These are phyloP conservation scores for Sylvicola cinctus DNA, from an alignment of 2,888 invertebrate genomes.

Conservation along the genomic window DNA sequence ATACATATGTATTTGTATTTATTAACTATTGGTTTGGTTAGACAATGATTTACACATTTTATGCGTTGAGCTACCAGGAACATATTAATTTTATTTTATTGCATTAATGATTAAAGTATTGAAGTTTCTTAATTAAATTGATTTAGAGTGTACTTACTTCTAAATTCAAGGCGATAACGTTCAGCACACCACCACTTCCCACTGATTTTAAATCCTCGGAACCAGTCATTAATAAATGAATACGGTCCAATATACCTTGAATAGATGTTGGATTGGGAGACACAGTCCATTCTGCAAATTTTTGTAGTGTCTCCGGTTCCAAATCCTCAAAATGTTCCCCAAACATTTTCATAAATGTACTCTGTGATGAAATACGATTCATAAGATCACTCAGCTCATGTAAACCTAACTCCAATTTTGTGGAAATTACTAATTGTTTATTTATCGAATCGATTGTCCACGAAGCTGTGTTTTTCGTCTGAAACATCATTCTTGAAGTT, in stretches of 20 bases:
- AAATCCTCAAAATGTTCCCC: constrained; percentile 29
- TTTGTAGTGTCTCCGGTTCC: constrained; percentile 42
- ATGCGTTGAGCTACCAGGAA: no score
- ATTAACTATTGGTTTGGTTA: no score
- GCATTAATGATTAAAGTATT: no score
- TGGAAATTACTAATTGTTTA: constrained; percentile 17
- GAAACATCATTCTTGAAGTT: background rate
- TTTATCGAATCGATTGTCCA: constrained; percentile 20
- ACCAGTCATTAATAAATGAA: constrained; percentile 36
- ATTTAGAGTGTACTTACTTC: constrained; percentile 8
- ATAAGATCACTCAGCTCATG: constrained; percentile 39
- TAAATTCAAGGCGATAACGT: constrained; percentile 16
- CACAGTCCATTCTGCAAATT: constrained; percentile 48
- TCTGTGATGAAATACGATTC: constrained; percentile 34
- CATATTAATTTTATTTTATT: no score
- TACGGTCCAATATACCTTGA: constrained; percentile 39
- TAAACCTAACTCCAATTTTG: constrained; percentile 35
- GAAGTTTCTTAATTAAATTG: no score
- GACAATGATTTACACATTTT: no score
- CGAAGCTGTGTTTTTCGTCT: constrained; percentile 19
- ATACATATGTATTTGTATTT: no score
- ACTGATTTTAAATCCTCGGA: constrained; percentile 27
- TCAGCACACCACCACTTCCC: constrained; percentile 27
- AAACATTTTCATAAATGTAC: constrained; percentile 37
- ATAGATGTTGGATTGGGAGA: constrained; percentile 44